Base-by-base conservation (phyloP, 2,113 vertebrate species). In the Pteronura brasiliensis region DNA sequence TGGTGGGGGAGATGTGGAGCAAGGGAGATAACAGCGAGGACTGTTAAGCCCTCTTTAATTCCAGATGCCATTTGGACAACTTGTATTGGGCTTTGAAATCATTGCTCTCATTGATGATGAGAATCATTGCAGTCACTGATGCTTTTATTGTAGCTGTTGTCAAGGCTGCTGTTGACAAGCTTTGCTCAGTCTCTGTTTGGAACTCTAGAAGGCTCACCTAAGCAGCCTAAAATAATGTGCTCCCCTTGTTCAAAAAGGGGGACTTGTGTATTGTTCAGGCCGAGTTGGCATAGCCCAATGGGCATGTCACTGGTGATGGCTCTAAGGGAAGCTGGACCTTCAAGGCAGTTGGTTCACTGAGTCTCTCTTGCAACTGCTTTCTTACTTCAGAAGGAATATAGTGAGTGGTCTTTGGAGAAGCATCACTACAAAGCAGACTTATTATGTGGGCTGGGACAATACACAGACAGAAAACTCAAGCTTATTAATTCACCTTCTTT, bases 71-170 rank as follows among this genome's bases (percentile, higher is more conserved):
- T 83, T n/a, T 86, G 65, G n/a, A 11, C 69, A 85, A 95, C 80
- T 96, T 79, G 29, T 11, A 67, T 21, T 71, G 52, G 61, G 39
- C 76, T 93, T 76, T 81, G 82, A 88, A 94, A 95, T 81, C 88
- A 84, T 15, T 76, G 59, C 42, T 89, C 18, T 71, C 65, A 74
- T 95, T 67, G 17, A 55, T 55, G 52, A 55, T 55, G 52, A 55
- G 52, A 55, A 55, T 18, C 52, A 55, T 18, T 18, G 52, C 52
- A 18, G 18, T 55, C 52, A 17, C 57, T 39, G 77, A 15, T 79
- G 27, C 20, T 71, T 89, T 87, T 79, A 42, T 36, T 42, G 47
- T 18, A 65, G 21, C 55, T 42, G 6, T 15, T 72, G 25, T 82
- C 72, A 93, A 81, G 65, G 49, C 49, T 52, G 15, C 4, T 52